These are phyloP conservation scores for Cinclus cinclus DNA, from an alignment of 2,113 vertebrate species.

Conservation along the genomic window DNA sequence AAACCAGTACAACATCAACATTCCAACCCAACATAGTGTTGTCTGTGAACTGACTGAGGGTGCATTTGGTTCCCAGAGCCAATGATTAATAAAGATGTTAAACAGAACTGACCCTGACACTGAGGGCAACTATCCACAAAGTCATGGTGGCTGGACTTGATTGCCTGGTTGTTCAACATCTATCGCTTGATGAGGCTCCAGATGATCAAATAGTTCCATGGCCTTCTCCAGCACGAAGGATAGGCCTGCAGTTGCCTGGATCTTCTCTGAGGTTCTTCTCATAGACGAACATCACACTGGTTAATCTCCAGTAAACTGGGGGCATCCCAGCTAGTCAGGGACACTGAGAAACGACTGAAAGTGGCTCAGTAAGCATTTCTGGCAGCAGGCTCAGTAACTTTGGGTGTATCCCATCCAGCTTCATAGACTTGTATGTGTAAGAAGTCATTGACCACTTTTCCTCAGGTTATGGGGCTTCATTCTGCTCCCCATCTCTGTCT, in stretches of 20 bases:
- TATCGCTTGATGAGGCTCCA: not conserved
- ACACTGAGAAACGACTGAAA: not conserved
- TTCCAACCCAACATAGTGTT: rapidly evolving
- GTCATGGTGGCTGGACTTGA: not conserved
- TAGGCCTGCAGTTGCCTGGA: not conserved
- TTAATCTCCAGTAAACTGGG: not conserved
- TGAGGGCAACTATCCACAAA: not conserved
- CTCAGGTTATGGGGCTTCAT: not conserved
- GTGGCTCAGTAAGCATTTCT: not conserved
- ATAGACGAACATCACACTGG: rapidly evolving
- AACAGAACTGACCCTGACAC: not conserved
- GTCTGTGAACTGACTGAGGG: not conserved
- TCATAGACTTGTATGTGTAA: not conserved
- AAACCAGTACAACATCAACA: not conserved
- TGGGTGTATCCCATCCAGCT: not conserved
- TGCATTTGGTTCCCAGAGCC: rapidly evolving
- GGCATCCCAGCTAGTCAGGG: not conserved
- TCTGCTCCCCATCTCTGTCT: not conserved
- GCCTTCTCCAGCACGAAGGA: rapidly evolving
- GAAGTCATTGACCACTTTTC: not conserved
- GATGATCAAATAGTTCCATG: not conserved
- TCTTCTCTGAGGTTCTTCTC: not conserved
- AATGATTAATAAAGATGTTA: not conserved
- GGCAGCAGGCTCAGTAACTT: not conserved
- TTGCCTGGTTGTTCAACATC: not conserved